These are phyloP conservation scores for Odontocerum albicorne DNA, from an alignment of 2,888 invertebrate species.

Conservation along the genomic window DNA sequence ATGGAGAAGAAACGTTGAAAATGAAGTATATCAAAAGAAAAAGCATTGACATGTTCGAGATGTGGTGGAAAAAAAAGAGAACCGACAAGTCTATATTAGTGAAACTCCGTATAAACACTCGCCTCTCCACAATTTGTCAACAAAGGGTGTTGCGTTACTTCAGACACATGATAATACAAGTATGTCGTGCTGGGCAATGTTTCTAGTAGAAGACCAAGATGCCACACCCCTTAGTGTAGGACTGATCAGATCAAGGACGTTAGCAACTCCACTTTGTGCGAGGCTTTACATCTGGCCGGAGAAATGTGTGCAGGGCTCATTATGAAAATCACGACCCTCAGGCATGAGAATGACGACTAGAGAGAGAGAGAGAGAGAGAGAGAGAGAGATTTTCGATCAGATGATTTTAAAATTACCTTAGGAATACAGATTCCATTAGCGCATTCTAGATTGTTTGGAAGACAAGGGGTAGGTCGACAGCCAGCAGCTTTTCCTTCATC, in stretches of 20 bases:
- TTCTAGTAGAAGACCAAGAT: too few relatives aligned
- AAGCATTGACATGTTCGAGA: too few relatives aligned
- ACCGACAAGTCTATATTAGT: too few relatives aligned
- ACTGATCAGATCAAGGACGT: not conserved
- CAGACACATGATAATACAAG: not conserved
- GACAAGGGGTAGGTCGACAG: conserved; percentile 25
- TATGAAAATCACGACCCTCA: not conserved
- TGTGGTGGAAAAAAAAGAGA: too few relatives aligned
- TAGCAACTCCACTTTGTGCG: too few relatives aligned
- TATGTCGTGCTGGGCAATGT: not conserved
- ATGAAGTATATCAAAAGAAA: too few relatives aligned
- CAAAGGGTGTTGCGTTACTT: too few relatives aligned
- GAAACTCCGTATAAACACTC: too few relatives aligned
- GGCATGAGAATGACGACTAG: too few relatives aligned
- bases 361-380: too few relatives aligned
- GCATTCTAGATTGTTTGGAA: conserved; percentile 45
- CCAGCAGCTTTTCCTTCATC: conserved; percentile 53
- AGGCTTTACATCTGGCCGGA: not conserved
- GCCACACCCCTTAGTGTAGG: not conserved
- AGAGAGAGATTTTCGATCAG: not conserved
- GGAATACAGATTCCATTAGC: conserved; percentile 41
- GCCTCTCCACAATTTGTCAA: too few relatives aligned
- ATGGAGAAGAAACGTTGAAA: too few relatives aligned
- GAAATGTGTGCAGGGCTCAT: not conserved
- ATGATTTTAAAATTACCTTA: conserved; percentile 37